Conservation (phyloP, 2,113 vertebrate genomes). For the Cochlearius cochlearius region DNA sequence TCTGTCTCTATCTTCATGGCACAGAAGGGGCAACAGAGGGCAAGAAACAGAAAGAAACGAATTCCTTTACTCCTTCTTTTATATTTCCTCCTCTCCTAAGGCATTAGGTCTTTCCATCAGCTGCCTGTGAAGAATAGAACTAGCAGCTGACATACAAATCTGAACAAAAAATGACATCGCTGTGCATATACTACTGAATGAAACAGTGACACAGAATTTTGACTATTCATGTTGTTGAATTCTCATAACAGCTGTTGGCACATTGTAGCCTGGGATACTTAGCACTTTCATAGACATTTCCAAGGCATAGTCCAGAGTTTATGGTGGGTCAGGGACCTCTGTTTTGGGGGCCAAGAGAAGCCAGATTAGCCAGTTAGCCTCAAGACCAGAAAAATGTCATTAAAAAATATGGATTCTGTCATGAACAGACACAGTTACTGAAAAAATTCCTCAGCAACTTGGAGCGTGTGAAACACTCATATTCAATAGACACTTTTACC, state of each 20-base stretch:
- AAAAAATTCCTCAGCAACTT: neutral
- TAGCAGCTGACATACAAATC: neutral
- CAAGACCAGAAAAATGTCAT: neutral
- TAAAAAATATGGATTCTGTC: neutral
- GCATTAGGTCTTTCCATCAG: neutral
- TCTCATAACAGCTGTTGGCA: neutral
- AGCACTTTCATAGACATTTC: neutral
- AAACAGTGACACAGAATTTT: neutral
- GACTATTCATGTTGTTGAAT: neutral
- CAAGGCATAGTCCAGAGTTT: neutral
- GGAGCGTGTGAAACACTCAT: neutral
- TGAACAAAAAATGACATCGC: accelerated
- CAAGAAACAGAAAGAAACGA: neutral
- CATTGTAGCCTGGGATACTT: neutral
- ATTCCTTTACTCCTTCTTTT: neutral
- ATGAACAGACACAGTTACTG: neutral
- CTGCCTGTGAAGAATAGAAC: neutral
- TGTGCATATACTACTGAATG: neutral
- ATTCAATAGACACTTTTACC: neutral
- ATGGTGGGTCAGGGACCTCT: neutral
- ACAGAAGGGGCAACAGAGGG: neutral
- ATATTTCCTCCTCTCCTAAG: neutral
- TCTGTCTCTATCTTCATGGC: neutral
- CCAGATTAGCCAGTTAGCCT: neutral
- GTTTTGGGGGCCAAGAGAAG: neutral